A percentile compares a stretch with the other conserved stretches of the same genome.
Evolutionary conservation across 2,797 vertebrate species (phyloP).

Genomic region (Tadarida brasiliensis): DNA sequence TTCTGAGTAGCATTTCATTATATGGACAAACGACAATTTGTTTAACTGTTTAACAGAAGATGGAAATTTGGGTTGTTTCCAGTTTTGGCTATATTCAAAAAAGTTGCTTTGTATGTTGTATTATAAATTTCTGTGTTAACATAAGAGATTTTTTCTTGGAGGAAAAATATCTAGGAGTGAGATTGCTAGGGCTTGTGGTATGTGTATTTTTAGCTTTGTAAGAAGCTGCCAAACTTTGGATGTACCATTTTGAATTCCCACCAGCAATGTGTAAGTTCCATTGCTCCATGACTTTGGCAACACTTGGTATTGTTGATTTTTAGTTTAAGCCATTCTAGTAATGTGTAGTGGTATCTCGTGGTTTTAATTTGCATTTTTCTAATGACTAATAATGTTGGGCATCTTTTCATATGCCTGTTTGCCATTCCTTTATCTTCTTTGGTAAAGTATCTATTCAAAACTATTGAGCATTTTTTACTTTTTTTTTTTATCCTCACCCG

Average conservation of each 20-base stretch:
- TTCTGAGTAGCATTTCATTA: conserved; percentile 12
- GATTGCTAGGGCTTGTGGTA: neutral
- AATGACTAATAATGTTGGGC: conserved; percentile 35
- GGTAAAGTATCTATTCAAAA: neutral
- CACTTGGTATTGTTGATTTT: neutral
- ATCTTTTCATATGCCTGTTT: conserved; percentile 22
- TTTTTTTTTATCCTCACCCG: too few relatives aligned
- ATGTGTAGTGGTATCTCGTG: neutral
- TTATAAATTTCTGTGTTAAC: conserved; percentile 30
- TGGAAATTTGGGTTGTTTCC: conserved; percentile 21
- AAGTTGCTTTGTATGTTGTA: neutral
- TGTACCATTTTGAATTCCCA: neutral
- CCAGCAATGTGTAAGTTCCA: neutral
- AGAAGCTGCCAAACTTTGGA: conserved; percentile 3
- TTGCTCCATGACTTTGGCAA: conserved; percentile 19
- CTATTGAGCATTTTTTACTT: neutral
- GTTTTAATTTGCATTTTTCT: conserved; percentile 37
- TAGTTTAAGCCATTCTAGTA: conserved; percentile 43
- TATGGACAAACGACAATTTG: conserved; percentile 3
- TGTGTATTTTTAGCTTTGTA: conserved; percentile 36
- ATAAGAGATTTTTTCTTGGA: conserved; percentile 40
- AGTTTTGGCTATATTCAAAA: conserved; percentile 25
- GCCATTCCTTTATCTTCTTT: conserved; percentile 13
- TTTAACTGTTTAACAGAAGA: conserved; percentile 8
- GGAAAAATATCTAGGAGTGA: conserved; percentile 45